Conservation (phyloP, 2,113 vertebrate species). For the Telmatochromis sp. region DNA sequence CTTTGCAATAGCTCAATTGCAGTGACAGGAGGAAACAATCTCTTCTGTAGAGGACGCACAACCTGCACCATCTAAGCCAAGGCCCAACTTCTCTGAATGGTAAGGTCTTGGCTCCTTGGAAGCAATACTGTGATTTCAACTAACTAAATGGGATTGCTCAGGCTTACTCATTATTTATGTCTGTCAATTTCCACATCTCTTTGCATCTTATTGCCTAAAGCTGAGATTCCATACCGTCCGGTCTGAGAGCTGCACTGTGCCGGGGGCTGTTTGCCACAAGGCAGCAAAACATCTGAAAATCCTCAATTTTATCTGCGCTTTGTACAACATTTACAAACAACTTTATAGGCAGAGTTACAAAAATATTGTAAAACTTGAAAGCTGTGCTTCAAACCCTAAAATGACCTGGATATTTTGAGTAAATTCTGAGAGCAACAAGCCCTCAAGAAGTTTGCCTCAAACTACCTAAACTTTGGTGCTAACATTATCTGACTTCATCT, state of each 20-base stretch:
- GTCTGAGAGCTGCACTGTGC: background rate
- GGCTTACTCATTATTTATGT: slow-evolving; percentile 50
- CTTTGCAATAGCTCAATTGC: slow-evolving; percentile 61
- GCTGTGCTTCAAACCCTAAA: background rate
- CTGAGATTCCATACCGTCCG: slow-evolving; percentile 15
- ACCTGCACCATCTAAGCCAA: slow-evolving; percentile 45
- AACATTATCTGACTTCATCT: background rate
- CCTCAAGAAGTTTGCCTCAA: background rate
- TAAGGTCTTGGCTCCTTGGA: slow-evolving; percentile 29
- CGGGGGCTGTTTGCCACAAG: background rate
- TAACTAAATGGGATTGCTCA: background rate
- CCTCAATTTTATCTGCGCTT: slow-evolving; percentile 32
- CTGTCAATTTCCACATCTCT: slow-evolving; percentile 32
- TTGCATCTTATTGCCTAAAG: slow-evolving; percentile 39
- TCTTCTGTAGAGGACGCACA: slow-evolving; percentile 53
- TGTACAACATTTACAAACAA: slow-evolving; percentile 31
- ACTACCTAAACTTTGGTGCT: background rate
- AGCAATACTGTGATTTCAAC: slow-evolving; percentile 43
- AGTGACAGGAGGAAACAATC: slow-evolving; percentile 65
- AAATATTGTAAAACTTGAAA: slow-evolving; percentile 1
- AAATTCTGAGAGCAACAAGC: background rate
- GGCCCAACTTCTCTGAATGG: slow-evolving; percentile 21
- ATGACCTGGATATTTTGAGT: background rate
- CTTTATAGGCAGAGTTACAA: background rate
- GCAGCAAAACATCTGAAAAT: slow-evolving; percentile 26